Base-by-base conservation (phyloP, 2,888 invertebrate genomes). In the Sycophila texana region DNA sequence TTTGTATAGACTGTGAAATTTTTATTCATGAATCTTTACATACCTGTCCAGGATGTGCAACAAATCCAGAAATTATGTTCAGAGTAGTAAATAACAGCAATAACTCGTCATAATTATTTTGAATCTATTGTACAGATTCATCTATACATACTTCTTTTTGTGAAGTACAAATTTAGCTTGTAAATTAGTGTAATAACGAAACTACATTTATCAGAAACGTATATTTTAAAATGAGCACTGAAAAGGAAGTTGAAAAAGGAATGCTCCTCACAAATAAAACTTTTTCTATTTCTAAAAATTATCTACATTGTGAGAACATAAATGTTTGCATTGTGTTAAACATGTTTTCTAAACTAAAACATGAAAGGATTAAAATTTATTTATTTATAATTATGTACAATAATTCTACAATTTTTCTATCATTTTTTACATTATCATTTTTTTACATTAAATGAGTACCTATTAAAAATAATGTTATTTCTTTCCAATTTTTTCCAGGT, bases 21-120 rank as follows among this genome's bases (percentile, higher is more conserved):
- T 96, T 98, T 88, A 95, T 99, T 57, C 97, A 99, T 84, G 97
- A 97, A 85, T 95, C 97, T 0, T 92, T 99, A 74, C 99, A 99
- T 91, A 96, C 97, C 57, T 99, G 99, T 90, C 99, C 99, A 18
- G 98, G 98, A 61, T 99, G 99, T 91, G 95, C 97, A n/a, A 94
- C 95, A 2, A 94, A 92, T 90, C 90, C 91, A 65, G 87, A 91
- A 71, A 91, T 91, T 26, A 92, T 92, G 85, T 91, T 91, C 60
- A 84, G 84, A 76, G 55, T 72, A 61, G 65, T n/a, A 22, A 78
- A 30, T 49, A 74, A 75, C 30, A 81, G 66, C 55, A 81, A 77
- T 74, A 79, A 77, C 22, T 61, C 70, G 12, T 39, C 75, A 67
- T 73, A 80, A 30, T 30, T 73, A 49, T 14, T 22, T 39, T 77